Evolutionary conservation across 2,797 vertebrate genomes (phyloP).

Genomic region (Acanthiza pusilla): DNA sequence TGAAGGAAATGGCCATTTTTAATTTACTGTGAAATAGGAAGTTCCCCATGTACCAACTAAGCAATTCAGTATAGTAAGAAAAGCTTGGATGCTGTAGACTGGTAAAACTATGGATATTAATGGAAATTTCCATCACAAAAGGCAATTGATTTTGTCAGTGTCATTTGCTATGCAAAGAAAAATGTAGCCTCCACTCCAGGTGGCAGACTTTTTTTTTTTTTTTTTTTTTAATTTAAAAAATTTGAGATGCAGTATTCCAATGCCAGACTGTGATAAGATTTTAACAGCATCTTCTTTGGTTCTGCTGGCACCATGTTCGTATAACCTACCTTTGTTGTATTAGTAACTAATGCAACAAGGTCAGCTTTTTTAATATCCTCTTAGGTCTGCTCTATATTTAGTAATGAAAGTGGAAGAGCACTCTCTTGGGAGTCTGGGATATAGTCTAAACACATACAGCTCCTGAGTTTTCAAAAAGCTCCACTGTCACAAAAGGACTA

Average conservation of each 20-base stretch:
- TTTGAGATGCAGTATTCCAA: neutral
- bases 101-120: neutral
- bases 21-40: neutral
- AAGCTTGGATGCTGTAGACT: neutral
- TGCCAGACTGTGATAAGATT: neutral
- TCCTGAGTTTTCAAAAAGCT: neutral
- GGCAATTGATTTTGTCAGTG: neutral
- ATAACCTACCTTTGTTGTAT: neutral
- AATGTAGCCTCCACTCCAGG: neutral
- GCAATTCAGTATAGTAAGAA: neutral
- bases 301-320: neutral
- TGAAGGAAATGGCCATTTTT: neutral
- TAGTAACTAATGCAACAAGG: neutral
- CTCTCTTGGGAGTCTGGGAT: neutral
- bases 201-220: neutral
- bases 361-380: neutral
- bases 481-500: neutral
- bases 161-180: neutral
- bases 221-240: neutral
- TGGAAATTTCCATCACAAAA: neutral
- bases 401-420: neutral
- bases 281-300: neutral
- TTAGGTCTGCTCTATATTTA: neutral
- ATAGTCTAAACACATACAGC: neutral
- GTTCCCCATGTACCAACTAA: neutral